Evolutionary conservation across 1,140 invertebrate species (phyloP), one percentile per base, ranked within the genome.

Genomic region (Alviniconcha marisindica): DNA sequence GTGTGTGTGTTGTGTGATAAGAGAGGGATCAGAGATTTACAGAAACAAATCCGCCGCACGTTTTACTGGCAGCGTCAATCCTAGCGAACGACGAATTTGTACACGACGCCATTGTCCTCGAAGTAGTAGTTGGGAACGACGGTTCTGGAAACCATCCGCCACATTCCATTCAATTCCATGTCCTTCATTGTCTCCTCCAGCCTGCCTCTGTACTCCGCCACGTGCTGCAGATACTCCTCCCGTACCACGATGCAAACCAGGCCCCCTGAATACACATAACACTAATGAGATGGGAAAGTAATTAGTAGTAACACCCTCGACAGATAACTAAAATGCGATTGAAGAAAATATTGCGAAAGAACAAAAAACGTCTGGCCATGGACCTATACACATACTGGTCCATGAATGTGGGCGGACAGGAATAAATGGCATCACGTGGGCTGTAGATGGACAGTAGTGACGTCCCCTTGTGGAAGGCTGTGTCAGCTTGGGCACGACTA

Each of bases 231-330:
- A 85, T 93, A 94, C 80, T 93, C 93, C 82, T 93, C 91, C 42
- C 93, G 82, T 93, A 94, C 94, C 18, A 93, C 93, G 66, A 94
- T 93, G 66, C 90, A 85, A 4, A 94, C 86, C 4, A 87, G 81
- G 40, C 93, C 93, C 79, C 92, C 93, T 93, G 85, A 36, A 71
- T 5, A 60, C 5, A 60, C 21, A 60, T 0, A 60, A n/a, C n/a
- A n/a, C n/a, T n/a, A n/a, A n/a, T n/a, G n/a, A n/a, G n/a, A n/a
- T n/a, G n/a, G n/a, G n/a, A n/a, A n/a, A n/a, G n/a, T n/a, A n/a
- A n/a, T n/a, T n/a, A n/a, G n/a, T n/a, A n/a, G n/a, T n/a, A n/a
- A n/a, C n/a, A n/a, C n/a, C n/a, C n/a, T n/a, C n/a, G n/a, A n/a
- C n/a, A n/a, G n/a, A n/a, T n/a, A n/a, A n/a, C n/a, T n/a, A n/a